Percentiles rank a stretch among this genome's conserved stretches.
Conservation (phyloP, 2,888 invertebrate genomes). For the Ditula angustiorana region DNA sequence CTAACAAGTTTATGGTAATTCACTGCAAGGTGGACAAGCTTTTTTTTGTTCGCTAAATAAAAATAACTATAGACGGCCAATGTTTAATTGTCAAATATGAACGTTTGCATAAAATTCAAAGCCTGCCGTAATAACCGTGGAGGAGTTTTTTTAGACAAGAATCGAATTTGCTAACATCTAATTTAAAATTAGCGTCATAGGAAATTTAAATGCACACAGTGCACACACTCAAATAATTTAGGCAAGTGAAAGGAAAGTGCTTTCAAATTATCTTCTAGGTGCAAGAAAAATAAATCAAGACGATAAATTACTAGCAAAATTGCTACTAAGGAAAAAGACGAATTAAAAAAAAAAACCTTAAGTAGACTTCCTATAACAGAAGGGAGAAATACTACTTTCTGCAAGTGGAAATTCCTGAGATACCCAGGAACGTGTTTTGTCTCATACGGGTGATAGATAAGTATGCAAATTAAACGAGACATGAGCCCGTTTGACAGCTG, state of each 20-base stretch:
- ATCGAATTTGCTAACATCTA: too few relatives aligned
- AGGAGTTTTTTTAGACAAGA: too few relatives aligned
- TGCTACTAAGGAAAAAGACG: too few relatives aligned
- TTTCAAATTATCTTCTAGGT: background rate
- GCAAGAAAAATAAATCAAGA: background rate
- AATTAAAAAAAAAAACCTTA: too few relatives aligned
- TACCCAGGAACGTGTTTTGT: conserved; percentile 7
- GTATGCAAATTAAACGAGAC: conserved; percentile 26
- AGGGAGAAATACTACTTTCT: background rate
- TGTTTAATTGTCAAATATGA: background rate
- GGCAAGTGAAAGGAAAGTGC: background rate
- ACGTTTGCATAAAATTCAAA: background rate
- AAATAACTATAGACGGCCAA: background rate
- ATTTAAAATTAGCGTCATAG: too few relatives aligned
- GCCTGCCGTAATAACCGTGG: too few relatives aligned
- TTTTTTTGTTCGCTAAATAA: background rate
- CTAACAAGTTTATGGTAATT: background rate
- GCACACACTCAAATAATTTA: too few relatives aligned
- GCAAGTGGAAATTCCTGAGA: background rate
- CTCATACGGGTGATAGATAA: conserved; percentile 35
- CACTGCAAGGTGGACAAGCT: background rate
- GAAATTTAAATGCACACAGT: too few relatives aligned
- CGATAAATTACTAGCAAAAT: background rate
- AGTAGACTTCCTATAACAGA: background rate
- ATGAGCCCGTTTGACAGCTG: background rate